Evolutionary conservation across 2,797 vertebrate species (phyloP), one percentile per base, ranked within the genome.

Genomic region (Chaenodraco wilsoni): DNA sequence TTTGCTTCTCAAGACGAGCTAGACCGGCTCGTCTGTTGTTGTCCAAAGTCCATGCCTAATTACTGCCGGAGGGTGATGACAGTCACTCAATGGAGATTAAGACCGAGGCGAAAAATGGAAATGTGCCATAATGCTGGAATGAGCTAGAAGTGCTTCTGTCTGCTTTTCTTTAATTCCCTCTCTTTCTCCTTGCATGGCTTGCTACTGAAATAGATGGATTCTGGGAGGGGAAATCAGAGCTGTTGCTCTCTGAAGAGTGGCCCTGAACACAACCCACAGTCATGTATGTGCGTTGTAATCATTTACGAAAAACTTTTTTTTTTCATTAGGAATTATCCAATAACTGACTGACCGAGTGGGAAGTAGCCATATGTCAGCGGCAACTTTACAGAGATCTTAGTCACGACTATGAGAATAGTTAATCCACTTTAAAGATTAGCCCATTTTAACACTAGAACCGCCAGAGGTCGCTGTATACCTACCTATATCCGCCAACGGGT

Each of bases 41-140:
- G 94, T 95, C 94, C 92, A 87, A 90, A 92, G 90, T 90, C 90
- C 92, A 72, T 90, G 91, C 79, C 94, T 95, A 94, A 94, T 95
- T 95, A 94, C 91, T 85, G 94, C 93, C 88, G 85, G 65, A 89
- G 93, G 93, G 90, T 83, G 88, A 93, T 90, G 92, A 94, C 92
- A 94, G 92, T 92, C 92, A 91, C 92, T 94, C 93, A 93, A 90
- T 89, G 91, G 84, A 95, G 92, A 94, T 95, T 94, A 94, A 94
- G 92, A 87, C 89, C 58, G 74, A 79, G 88, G 89, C 78, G 54
- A 85, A 87, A 94, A 94, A 93, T 92, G 91, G 89, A 93, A 94
- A 93, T 93, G 89, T 88, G 86, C 91, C 92, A 92, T 92, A 91
- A 93, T 88, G 91, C 88, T 84, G 89, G 88, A 94, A 93, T 93